phyloP scores from a whole-genome alignment of 2,797 vertebrate genomes.

The Eulemur coronatus region DNA sequence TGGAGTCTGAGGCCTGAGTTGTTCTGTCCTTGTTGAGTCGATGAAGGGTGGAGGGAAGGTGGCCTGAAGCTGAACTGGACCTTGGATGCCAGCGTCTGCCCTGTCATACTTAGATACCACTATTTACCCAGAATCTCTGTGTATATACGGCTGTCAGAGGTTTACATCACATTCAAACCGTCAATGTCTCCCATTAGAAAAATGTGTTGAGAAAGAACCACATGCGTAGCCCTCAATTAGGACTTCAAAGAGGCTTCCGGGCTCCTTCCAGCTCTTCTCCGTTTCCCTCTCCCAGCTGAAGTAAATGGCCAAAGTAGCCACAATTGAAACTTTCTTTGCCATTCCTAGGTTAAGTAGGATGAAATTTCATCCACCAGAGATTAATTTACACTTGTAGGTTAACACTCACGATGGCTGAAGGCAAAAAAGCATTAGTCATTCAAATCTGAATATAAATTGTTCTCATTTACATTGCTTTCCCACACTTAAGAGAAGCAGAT shows the following conservation, averaged over 20 bases:
- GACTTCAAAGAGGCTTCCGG: background rate
- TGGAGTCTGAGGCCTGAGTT: background rate
- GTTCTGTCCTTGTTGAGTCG: background rate
- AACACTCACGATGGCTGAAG: background rate
- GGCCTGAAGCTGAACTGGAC: background rate
- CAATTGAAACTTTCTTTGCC: background rate
- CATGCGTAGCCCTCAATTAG: background rate
- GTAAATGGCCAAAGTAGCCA: background rate
- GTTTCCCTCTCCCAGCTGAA: background rate
- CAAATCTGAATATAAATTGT: background rate
- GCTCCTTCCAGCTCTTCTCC: background rate
- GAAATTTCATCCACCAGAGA: background rate
- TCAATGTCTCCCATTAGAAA: background rate
- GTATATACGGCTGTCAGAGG: background rate
- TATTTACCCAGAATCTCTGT: background rate
- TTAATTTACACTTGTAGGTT: background rate
- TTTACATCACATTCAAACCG: background rate
- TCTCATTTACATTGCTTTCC: background rate
- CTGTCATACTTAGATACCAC: background rate
- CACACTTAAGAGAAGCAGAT: background rate
- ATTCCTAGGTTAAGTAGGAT: background rate
- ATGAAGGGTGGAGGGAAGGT: background rate
- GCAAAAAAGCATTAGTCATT: background rate
- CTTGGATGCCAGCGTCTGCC: background rate
- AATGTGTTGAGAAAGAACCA: background rate